phyloP scores from a whole-genome alignment of 2,113 vertebrate genomes.

The Callospermophilus lateralis region DNA sequence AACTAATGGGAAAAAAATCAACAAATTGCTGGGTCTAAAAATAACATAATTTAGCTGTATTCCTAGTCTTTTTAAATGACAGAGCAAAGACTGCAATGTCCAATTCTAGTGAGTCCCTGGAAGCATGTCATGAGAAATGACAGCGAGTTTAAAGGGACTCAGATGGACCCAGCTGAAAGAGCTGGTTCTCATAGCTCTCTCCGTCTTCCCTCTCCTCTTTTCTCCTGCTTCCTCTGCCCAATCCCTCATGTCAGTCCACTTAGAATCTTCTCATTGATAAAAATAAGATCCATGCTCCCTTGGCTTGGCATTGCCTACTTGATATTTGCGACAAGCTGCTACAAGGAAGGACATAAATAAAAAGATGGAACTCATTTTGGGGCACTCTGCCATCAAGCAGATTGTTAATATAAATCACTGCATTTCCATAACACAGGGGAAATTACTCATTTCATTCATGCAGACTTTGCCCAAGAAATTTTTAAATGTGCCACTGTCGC shows the following conservation, averaged over 20 bases:
- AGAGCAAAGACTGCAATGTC: background rate
- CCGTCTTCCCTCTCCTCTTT: slow-evolving; percentile 41
- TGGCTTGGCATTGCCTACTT: background rate
- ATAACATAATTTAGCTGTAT: slow-evolving; percentile 12
- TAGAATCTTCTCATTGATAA: background rate
- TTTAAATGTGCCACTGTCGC: background rate
- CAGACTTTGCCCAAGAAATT: slow-evolving; percentile 5
- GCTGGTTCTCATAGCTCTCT: slow-evolving; percentile 81
- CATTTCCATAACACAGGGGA: background rate
- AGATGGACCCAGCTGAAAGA: slow-evolving; percentile 88
- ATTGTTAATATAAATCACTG: slow-evolving; percentile 24
- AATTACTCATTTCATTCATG: slow-evolving; percentile 9
- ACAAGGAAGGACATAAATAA: background rate
- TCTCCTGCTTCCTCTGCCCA: slow-evolving; percentile 30
- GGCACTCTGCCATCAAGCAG: background rate
- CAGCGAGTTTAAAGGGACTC: slow-evolving; percentile 84
- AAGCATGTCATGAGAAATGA: slow-evolving; percentile 86
- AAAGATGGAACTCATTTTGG: background rate
- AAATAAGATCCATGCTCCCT: background rate
- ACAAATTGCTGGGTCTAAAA: slow-evolving; percentile 42
- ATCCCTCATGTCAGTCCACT: slow-evolving; percentile 27
- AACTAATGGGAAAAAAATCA: slow-evolving; percentile 60
- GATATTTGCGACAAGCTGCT: background rate
- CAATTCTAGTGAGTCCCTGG: slow-evolving; percentile 79
- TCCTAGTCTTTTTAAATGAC: slow-evolving; percentile 64